These are phyloP conservation scores for Catocala sponsa DNA, from an alignment of 2,888 invertebrate genomes.

Conservation along the genomic window DNA sequence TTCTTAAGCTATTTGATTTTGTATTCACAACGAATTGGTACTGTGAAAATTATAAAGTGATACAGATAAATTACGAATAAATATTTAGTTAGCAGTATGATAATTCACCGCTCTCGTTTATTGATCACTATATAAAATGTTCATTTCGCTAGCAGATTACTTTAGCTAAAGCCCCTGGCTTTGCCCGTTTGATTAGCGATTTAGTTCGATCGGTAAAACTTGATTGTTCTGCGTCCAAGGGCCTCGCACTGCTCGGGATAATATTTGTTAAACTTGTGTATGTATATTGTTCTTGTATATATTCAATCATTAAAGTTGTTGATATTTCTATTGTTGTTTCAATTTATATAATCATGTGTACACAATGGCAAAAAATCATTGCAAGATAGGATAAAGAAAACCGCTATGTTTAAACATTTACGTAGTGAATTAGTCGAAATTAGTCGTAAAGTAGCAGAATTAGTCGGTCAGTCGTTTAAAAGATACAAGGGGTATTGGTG, in stretches of 20 bases:
- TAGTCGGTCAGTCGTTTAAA: too few species aligned
- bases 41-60: slow-evolving; percentile 27
- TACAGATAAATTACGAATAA: slow-evolving; percentile 5
- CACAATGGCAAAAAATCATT: too few species aligned
- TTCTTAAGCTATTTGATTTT: slow-evolving; percentile 41
- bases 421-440: too few species aligned
- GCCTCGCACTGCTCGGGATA: slow-evolving; percentile 52
- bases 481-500: too few species aligned
- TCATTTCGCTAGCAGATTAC: background rate
- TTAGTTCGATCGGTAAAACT: background rate
- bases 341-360: too few species aligned
- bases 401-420: too few species aligned
- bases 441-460: too few species aligned
- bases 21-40: slow-evolving; percentile 50
- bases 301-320: slow-evolving; percentile 87
- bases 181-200: background rate
- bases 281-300: slow-evolving; percentile 86
- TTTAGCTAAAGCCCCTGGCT: background rate
- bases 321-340: slow-evolving; percentile 77
- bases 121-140: background rate
- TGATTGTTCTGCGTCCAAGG: slow-evolving; percentile 12
- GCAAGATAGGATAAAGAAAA: too few species aligned
- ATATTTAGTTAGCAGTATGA: background rate
- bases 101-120: too few species aligned
- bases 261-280: slow-evolving; percentile 76